Base-by-base conservation (phyloP, 2,113 vertebrate species). In the Petaurus breviceps region DNA sequence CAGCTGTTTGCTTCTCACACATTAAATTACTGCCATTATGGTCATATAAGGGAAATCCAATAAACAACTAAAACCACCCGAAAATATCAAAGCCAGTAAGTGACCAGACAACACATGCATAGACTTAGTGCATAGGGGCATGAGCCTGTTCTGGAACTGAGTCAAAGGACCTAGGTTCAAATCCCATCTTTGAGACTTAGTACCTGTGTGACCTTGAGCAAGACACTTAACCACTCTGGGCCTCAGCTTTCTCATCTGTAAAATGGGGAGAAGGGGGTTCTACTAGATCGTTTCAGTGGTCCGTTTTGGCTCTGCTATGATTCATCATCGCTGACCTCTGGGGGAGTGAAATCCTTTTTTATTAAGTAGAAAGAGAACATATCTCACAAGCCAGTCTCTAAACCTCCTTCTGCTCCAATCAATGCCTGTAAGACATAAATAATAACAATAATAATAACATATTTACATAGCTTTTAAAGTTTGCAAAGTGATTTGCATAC, bases 51-150 rank as follows among this genome's bases (percentile, higher is more conserved):
- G 26, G 55, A 96, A 94, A 96, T 95, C 90, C 92, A 97, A 93
- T 95, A 92, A 98, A 95, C 91, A 94, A 93, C 31, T 9, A 9
- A 55, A 95, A 51, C 0, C 89, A 93, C 93, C 96, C 55, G 89
- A 92, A 46, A 94, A 1, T 68, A 49, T 90, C 53, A 51, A 95
- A 43, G 92, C 47, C 53, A 57, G 77, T 84, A 51, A 92, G 51
- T 95, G 91, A 49, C 54, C 51, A 53, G 7, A 57, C 43, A 91
- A 43, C n/a, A 84, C 68, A 84, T 23, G n/a, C 37, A 84, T 8
- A 84, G 68, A 84, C 16, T 84, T 22, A 19, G 37, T 1, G 14
- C 14, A n/a, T 16, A 19, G 1, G 23, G 6, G 16, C 19, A 43
- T 43, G 43, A 43, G 16, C 12, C 37, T 77, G 19, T 84, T n/a